Conservation (phyloP, 2,888 invertebrate genomes). For the Strigamia crassipes region DNA sequence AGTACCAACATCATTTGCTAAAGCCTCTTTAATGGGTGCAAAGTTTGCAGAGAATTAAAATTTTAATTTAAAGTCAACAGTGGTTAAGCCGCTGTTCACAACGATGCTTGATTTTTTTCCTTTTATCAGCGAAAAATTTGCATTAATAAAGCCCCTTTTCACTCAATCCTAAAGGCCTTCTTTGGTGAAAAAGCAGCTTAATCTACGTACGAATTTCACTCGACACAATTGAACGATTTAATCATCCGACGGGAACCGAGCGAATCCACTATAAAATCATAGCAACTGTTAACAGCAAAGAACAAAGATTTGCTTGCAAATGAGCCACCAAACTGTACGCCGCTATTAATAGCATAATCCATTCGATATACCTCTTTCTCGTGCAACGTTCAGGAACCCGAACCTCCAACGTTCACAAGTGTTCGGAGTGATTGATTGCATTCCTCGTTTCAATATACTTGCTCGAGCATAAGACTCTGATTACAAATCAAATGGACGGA, state of each 20-base stretch:
- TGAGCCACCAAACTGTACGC: slow-evolving; percentile 5
- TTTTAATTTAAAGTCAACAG: slow-evolving; percentile 39
- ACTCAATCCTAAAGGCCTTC: slow-evolving; percentile 28
- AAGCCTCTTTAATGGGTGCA: slow-evolving; percentile 32
- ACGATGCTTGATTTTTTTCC: slow-evolving; percentile 8
- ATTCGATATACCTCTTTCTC: background rate
- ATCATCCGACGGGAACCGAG: slow-evolving; percentile 25
- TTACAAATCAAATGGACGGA: slow-evolving; percentile 23
- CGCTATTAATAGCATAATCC: slow-evolving; percentile 36
- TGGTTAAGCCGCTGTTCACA: slow-evolving; percentile 38
- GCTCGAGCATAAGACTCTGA: slow-evolving; percentile 35
- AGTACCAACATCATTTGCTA: background rate
- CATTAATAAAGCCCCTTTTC: slow-evolving; percentile 37
- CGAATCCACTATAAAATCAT: slow-evolving; percentile 36
- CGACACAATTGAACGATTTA: slow-evolving; percentile 42
- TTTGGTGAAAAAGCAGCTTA: slow-evolving; percentile 36
- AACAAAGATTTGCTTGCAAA: slow-evolving; percentile 40
- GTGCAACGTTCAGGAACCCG: background rate
- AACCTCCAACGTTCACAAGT: slow-evolving; percentile 4
- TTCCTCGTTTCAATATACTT: slow-evolving; percentile 24
- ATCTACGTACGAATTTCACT: slow-evolving; percentile 29
- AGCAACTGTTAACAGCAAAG: background rate
- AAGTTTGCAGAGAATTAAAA: slow-evolving; percentile 38
- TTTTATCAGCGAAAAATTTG: background rate
- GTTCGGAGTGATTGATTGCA: slow-evolving; percentile 28